These are phyloP conservation scores for Raja brachyura DNA, from an alignment of 2,113 vertebrate species.

Conservation along the genomic window DNA sequence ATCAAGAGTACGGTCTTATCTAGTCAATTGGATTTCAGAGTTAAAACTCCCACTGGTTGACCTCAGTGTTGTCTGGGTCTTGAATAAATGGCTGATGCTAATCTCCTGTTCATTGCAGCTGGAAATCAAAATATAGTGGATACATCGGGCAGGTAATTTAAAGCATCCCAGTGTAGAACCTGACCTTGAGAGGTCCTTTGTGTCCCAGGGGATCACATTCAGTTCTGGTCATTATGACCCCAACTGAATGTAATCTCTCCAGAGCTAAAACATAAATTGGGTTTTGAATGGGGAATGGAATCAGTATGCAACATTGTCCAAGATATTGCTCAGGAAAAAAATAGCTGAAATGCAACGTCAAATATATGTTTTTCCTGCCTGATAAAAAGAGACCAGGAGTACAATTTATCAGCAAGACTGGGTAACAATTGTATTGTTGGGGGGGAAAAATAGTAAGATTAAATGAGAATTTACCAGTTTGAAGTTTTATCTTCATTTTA, in stretches of 20 bases:
- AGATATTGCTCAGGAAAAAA: not conserved
- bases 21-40: not conserved
- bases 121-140: slow-evolving; percentile 31
- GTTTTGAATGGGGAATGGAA: not conserved
- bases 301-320: not conserved
- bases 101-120: slow-evolving; percentile 11
- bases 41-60: slow-evolving; percentile 28
- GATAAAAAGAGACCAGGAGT: not conserved
- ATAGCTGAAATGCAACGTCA: not conserved
- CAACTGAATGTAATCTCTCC: not conserved
- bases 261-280: not conserved
- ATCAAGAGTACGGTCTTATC: not conserved
- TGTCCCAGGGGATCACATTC: slow-evolving; percentile 22
- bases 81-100: slow-evolving; percentile 29
- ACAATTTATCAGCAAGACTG: not conserved
- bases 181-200: not conserved
- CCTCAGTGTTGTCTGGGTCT: slow-evolving; percentile 23
- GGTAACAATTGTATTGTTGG: not conserved
- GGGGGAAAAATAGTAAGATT: too few relatives aligned
- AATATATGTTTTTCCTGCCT: not conserved
- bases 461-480: too few relatives aligned
- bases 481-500: too few relatives aligned
- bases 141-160: slow-evolving; percentile 27
- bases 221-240: slow-evolving; percentile 37
- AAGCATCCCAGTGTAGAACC: not conserved